Base-by-base conservation (phyloP, 2,888 invertebrate species). In the Clivina fossor region DNA sequence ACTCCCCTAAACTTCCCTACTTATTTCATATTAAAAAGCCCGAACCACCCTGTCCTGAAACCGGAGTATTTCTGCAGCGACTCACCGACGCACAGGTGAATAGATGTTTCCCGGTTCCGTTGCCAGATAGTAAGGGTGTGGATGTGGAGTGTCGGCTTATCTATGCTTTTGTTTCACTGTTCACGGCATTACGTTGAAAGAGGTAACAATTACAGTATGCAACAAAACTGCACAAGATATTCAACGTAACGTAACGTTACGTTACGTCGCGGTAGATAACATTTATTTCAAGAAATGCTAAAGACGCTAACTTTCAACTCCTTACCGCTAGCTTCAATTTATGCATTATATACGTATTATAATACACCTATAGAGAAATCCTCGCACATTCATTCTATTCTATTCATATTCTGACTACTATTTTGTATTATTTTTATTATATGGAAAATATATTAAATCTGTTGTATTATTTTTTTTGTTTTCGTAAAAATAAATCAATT, bases 21-120 rank as follows among this genome's bases (percentile, higher is more conserved):
- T 50, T 50, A 50, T 50, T 50, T 50, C 50, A 50, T 50, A 50
- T 50, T 50, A 50, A 50, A 50, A 50, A 50, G 50, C 41, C 13
- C 22, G 18, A 26, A 8, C 8, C 32, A 41, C 32, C 1, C 13
- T 24, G 8, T 18, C 13, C 5, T 30, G 40, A 41, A 32, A 50
- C 40, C 41, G 40, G 50, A 20, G 33, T 16, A 13, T 30, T 9
- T 30, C 16, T 16, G n/a, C 11, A 15, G 2, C 33, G 9, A 15
- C 16, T 32, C 4, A 11, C 5, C 33, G 33, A n/a, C 33, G n/a
- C 16, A n/a, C 13, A 7, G 4, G 33, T 33, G 16, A 24, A 24
- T 9, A 24, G 9, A 24, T 7, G 4, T 4, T 24, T 5, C 19
- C 47, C 33, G 11, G 20, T 19, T 47, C 8, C 15, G 13, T 11